Evolutionary conservation across 2,113 vertebrate species (phyloP), one percentile per base, ranked within the genome.

Genomic region (Cyanoderma ruficeps): DNA sequence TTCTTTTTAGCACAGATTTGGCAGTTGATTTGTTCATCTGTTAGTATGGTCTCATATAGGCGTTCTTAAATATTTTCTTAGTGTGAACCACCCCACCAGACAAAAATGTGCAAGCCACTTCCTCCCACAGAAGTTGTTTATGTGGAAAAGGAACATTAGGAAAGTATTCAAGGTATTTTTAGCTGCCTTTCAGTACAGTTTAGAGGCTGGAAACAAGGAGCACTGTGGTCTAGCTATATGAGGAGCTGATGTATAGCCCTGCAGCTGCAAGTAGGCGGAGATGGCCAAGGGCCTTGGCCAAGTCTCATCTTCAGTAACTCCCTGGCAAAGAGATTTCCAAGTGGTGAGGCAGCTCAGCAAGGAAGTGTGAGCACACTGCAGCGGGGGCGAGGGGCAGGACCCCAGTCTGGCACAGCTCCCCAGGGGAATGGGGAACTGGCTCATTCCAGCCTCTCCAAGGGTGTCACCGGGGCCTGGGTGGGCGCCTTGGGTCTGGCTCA

Each of bases 121-220:
- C 92, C 88, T 96, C 90, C 94, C 93, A 92, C 93, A 96, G 77
- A 72, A 83, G 56, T 75, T 91, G 83, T 80, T 95, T 93, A 49
- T 89, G 53, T 95, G 61, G 83, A 95, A 93, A 94, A 87, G 71
- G 83, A 93, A 78, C 64, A 94, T 93, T 90, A 96, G 83, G 94
- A 91, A 96, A 96, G 52, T 91, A 95, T 94, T 96, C 60, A 55
- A 90, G 64, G 83, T 93, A 93, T 95, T 96, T 96, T 97, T 96
- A 96, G 85, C 82, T 86, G 79, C 68, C 33, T 82, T 89, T 92
- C 89, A 89, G 68, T 86, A 72, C n/a, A 61, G 61, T 52, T 64
- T 82, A 87, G 87, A 68, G 80, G 49, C 65, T 95, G 88, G 88
- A 82, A 90, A 95, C 39, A 68, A 79, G 83, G 72, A 95, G 53